These are phyloP conservation scores for Aquatica leii DNA, from an alignment of 2,888 invertebrate species.

Conservation along the genomic window DNA sequence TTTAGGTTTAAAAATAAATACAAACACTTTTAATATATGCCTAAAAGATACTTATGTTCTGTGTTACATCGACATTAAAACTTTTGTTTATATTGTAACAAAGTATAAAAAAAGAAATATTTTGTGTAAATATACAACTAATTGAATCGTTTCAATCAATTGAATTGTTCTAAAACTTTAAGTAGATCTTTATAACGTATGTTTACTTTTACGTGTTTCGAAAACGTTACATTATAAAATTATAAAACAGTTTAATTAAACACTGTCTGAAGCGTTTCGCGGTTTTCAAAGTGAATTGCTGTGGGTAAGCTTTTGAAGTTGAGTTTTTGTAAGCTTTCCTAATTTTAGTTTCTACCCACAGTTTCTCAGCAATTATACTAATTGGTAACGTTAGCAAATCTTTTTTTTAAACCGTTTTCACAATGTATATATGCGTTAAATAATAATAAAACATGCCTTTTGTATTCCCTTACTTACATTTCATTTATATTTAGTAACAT, in stretches of 20 bases:
- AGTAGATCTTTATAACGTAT: no score
- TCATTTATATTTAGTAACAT: slow-evolving; percentile 25
- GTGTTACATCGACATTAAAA: no score
- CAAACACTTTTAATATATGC: no score
- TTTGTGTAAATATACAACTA: no score
- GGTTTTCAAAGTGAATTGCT: slow-evolving; percentile 28
- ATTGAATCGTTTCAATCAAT: no score
- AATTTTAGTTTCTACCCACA: slow-evolving; percentile 22
- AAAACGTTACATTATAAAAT: slow-evolving; percentile 27
- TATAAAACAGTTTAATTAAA: slow-evolving; percentile 31
- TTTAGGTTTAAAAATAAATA: no score
- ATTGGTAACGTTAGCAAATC: slow-evolving; percentile 28
- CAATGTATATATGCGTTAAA: slow-evolving; percentile 15
- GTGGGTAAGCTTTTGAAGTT: slow-evolving; percentile 24
- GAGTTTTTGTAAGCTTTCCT: slow-evolving; percentile 26
- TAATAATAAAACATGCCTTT: slow-evolving; percentile 10
- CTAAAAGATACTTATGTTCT: no score
- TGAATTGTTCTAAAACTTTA: no score
- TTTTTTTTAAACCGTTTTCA: slow-evolving; percentile 23
- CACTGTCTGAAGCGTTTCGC: slow-evolving; percentile 24
- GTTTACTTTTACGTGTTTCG: slow-evolving; percentile 11
- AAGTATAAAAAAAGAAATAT: no score
- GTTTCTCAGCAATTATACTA: slow-evolving; percentile 31
- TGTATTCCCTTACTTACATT: slow-evolving; percentile 16
- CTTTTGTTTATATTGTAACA: no score